Conservation (phyloP, 2,113 vertebrate species). For the Oenanthe melanoleuca region DNA sequence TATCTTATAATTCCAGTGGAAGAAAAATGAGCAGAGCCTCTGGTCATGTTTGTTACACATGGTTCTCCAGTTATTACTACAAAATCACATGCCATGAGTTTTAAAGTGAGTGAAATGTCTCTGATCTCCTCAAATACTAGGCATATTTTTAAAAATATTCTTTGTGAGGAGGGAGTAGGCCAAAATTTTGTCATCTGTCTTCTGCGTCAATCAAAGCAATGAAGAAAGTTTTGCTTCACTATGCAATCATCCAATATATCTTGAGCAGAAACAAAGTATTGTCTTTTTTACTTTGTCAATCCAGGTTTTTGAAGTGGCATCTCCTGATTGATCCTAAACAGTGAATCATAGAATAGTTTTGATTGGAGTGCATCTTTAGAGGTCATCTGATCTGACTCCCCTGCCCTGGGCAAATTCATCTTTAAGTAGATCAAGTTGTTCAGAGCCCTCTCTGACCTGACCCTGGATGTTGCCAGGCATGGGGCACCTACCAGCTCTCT, state of each 20-base stretch:
- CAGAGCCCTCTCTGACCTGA: background rate
- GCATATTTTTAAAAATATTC: background rate
- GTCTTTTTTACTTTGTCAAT: background rate
- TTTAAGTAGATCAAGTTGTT: background rate
- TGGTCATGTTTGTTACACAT: background rate
- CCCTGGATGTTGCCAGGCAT: rapidly evolving
- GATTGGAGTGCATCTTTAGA: background rate
- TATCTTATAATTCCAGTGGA: background rate
- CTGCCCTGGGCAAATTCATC: background rate
- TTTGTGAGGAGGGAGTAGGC: background rate
- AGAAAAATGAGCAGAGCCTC: background rate
- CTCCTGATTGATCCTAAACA: background rate
- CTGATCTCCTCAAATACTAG: background rate
- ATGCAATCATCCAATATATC: background rate
- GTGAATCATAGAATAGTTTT: background rate
- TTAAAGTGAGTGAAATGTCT: background rate
- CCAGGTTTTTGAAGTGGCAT: background rate
- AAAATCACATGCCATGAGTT: background rate
- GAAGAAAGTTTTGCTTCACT: constrained; percentile 1
- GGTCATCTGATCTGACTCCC: background rate
- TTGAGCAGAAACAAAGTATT: constrained; percentile 5
- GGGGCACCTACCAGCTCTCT: background rate
- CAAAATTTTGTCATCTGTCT: constrained; percentile 28
- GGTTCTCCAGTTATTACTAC: background rate
- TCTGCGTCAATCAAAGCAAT: background rate